Evolutionary conservation across 2,113 vertebrate genomes (phyloP).

Genomic region (Harpagus bidentatus): DNA sequence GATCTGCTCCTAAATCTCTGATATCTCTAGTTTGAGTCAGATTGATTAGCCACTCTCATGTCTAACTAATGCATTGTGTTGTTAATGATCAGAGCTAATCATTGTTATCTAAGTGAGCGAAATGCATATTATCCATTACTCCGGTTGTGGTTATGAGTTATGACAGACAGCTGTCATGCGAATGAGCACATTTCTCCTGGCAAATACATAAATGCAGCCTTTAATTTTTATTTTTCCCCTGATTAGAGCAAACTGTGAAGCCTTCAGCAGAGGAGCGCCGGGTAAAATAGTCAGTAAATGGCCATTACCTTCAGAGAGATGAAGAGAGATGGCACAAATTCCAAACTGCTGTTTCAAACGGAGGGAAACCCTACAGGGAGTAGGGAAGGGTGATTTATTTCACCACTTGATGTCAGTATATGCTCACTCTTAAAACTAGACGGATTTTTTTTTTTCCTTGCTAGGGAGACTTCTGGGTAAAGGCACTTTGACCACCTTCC

Average conservation of each 20-base stretch:
- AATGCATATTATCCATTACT: not conserved
- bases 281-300: not conserved
- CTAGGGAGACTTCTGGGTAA: not conserved
- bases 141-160: not conserved
- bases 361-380: not conserved
- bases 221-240: not conserved
- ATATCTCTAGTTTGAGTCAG: not conserved
- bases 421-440: not conserved
- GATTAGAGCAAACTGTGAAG: not conserved
- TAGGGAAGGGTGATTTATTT: not conserved
- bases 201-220: not conserved
- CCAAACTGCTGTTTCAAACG: not conserved
- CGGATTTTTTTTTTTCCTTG: not conserved
- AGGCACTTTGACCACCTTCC: not conserved
- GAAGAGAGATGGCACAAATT: not conserved
- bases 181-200: not conserved
- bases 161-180: not conserved
- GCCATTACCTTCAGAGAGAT: not conserved
- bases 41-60: not conserved
- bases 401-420: not conserved
- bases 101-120: not conserved
- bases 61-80: not conserved
- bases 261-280: not conserved
- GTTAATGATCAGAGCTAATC: not conserved
- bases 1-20: not conserved